Conservation (phyloP, 2,888 invertebrate species). For the Calliopum simillimum region DNA sequence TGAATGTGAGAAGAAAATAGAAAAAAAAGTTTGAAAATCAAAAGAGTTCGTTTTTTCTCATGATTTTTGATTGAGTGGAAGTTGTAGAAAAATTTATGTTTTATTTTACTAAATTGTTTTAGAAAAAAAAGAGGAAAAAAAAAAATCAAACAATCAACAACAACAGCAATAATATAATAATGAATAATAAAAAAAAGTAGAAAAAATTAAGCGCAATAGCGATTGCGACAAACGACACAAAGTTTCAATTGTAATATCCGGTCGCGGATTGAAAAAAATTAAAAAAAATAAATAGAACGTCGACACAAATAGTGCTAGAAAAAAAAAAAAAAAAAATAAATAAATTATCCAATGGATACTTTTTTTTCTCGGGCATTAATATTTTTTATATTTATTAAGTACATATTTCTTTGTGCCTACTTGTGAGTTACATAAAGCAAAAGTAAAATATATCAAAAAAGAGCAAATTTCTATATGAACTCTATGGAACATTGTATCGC, state of each 20-base stretch:
- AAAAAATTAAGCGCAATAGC: constrained; percentile 16
- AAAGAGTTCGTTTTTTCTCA: constrained; percentile 7
- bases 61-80: background rate
- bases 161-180: constrained; percentile 9
- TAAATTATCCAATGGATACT: constrained; percentile 30
- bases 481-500: background rate
- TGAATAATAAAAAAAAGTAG: constrained; percentile 7
- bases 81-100: background rate
- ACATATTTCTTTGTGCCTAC: constrained; percentile 24
- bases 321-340: constrained; percentile 12
- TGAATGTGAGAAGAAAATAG: background rate
- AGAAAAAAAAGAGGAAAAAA: background rate
- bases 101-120: constrained; percentile 20
- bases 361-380: constrained; percentile 23
- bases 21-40: background rate
- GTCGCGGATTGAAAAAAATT: constrained; percentile 50
- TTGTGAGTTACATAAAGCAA: background rate
- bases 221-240: constrained; percentile 15
- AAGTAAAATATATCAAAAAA: background rate
- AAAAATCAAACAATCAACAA: constrained; percentile 10
- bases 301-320: background rate
- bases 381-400: constrained; percentile 24
- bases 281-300: constrained; percentile 17
- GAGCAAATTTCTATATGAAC: background rate
- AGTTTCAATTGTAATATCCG: constrained; percentile 59